Evolutionary conservation across 1,140 invertebrate genomes (phyloP), one percentile per base, ranked within the genome.

Genomic region (Chlorops oryzae): DNA sequence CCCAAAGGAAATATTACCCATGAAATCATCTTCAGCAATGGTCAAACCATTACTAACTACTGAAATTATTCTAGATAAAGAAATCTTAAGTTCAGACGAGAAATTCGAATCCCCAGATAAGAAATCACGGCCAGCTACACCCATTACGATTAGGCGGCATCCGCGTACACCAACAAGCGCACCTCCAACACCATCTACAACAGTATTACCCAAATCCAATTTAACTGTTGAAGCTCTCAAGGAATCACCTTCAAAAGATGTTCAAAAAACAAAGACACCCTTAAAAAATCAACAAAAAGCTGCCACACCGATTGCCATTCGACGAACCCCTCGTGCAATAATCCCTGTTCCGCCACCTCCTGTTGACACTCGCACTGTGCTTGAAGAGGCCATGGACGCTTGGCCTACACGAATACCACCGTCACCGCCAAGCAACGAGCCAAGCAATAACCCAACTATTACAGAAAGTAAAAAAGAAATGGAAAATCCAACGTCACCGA

Each of bases 381-480:
- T 76, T n/a, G 77, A 79, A 56, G 74, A 75, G 2, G 77, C 76
- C 0, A 76, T 76, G 74, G 74, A 74, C 3, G 74, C 77, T 0
- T 79, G 78, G 78, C 78, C 77, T 18, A 50, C 32, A 34, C 51
- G 41, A 5, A 40, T 55, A 25, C 22, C 47, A 40, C 18, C 44
- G 3, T 12, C 27, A 17, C 10, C 7, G 12, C 5, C 12, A 25
- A 17, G 21, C 24, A 17, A 24, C 5, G 25, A 17, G 7, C n/a
- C 24, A 7, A 53, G 49, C 12, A 18, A 46, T 3, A 32, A 25
- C 23, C n/a, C 35, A 32, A 51, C 3, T 3, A 38, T 15, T 32
- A 51, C 42, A 39, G 35, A 44, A 22, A 34, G 5, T 1, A 5
- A 32, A 6, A 44, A 52, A 17, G 41, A 40, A 25, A 2, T 6